Base-by-base conservation (phyloP, 2,797 vertebrate species). In the Setipinna tenuifilis region DNA sequence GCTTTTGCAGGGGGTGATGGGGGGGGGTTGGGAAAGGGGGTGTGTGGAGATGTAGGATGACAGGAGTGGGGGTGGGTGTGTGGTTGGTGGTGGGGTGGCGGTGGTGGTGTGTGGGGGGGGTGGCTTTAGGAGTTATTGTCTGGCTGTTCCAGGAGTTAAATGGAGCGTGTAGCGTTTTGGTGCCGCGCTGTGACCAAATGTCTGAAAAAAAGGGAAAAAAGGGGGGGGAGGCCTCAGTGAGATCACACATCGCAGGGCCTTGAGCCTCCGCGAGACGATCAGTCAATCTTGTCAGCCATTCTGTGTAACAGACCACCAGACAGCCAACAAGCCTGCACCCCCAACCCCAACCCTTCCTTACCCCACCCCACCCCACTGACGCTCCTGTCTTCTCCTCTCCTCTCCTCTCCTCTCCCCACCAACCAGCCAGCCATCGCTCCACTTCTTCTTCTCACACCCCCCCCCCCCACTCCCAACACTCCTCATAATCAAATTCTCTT, bases 101-200 rank as follows among this genome's bases (percentile, higher is more conserved):
- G 50, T 54, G 50, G 50, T 54, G 50, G 50, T 54, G 17, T n/a
- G 61, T 2, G 62, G 71, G 25, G 57, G 50, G 25, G 23, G 75
- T 58, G 58, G 50, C 16, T 4, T 28, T 61, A 6, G 19, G 46
- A 81, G 50, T 25, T 21, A 35, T 62, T 21, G 83, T 50, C 25
- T 44, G 59, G 31, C 78, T 83, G 82, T 83, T 85, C 83, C 78
- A 85, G 82, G 44, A 58, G 11, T 84, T 59, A 83, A 88, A 85
- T 85, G 82, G 83, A 83, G 85, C 61, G 35, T 88, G 81, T 84
- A 71, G 82, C 28, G 41, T 83, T 48, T 85, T 19, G 23, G 81
- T 85, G 31, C 75, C 58, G 23, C 46, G 19, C 71, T 65, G 82
- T 58, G 58, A 59, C 61, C 62, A 59, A 87, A 83, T 82, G 50